Conservation (phyloP, 2,797 vertebrate species). For the Eleutherodactylus coqui region DNA sequence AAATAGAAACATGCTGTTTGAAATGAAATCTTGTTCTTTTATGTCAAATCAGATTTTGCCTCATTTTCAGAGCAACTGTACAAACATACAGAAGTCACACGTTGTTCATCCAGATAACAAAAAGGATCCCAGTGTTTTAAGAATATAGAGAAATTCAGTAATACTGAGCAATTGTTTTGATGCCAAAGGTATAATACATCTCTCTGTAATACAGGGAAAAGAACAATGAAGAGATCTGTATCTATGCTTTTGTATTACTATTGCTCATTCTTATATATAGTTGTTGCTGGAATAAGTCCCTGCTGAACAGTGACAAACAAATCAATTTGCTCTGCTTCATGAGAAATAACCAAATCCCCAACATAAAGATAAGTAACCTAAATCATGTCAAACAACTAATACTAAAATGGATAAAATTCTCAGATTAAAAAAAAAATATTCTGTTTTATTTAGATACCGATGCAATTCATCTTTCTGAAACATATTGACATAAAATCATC, state of each 20-base stretch:
- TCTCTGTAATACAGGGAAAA: slow-evolving; percentile 24
- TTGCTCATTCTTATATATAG: slow-evolving; percentile 49
- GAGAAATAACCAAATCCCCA: neutral
- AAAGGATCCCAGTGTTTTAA: slow-evolving; percentile 9
- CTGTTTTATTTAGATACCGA: neutral
- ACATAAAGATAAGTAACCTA: neutral
- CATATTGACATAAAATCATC: neutral
- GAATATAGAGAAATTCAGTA: slow-evolving; percentile 2
- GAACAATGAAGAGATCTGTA: slow-evolving; percentile 53
- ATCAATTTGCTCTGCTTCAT: slow-evolving; percentile 32
- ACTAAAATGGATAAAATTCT: neutral
- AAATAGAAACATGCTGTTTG: neutral
- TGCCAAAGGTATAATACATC: slow-evolving; percentile 36
- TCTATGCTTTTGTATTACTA: slow-evolving; percentile 57
- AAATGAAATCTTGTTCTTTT: slow-evolving; percentile 29
- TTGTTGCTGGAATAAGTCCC: slow-evolving; percentile 33
- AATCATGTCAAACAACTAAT: neutral
- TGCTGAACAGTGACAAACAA: slow-evolving; percentile 29
- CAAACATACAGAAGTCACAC: slow-evolving; percentile 4
- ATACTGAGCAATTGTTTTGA: slow-evolving; percentile 12
- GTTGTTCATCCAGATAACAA: slow-evolving; percentile 40
- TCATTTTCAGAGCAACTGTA: neutral
- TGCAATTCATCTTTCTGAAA: neutral
- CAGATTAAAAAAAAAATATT: neutral
- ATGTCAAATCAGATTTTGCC: slow-evolving; percentile 31